These are phyloP conservation scores for Ptychadena robeensis DNA, from an alignment of 2,797 vertebrate genomes.

Conservation along the genomic window DNA sequence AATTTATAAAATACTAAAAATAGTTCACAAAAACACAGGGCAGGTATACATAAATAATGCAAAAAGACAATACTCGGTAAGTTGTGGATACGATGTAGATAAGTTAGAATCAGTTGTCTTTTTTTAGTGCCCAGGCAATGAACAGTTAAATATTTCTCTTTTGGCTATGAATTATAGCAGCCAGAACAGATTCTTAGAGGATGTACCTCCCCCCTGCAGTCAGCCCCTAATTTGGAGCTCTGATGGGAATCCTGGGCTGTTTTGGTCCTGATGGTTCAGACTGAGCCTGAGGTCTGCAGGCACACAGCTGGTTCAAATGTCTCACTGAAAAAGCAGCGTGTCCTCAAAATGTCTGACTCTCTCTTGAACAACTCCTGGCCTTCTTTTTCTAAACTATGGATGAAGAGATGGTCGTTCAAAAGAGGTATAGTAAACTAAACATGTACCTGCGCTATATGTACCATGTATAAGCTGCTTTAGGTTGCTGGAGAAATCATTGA, in stretches of 20 bases:
- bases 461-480: background rate
- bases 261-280: conserved; percentile 61
- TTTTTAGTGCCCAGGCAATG: background rate
- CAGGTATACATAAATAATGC: too few relatives aligned
- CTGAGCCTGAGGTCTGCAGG: conserved; percentile 41
- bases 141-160: conserved; percentile 47
- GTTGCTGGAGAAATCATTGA: background rate
- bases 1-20: too few relatives aligned
- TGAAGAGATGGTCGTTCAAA: conserved; percentile 95
- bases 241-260: conserved; percentile 63
- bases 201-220: conserved; percentile 67
- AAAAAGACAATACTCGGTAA: too few relatives aligned
- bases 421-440: conserved; percentile 80
- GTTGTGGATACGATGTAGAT: too few relatives aligned
- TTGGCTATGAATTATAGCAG: conserved; percentile 40
- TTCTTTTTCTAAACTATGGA: conserved; percentile 91
- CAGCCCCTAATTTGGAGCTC: conserved; percentile 71
- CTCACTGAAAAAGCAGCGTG: conserved; percentile 22
- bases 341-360: conserved; percentile 84
- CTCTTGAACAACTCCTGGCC: conserved; percentile 96
- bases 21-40: too few relatives aligned
- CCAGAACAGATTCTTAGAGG: conserved; percentile 38
- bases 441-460: background rate
- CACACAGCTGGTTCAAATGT: conserved; percentile 53
- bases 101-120: too few relatives aligned